Base-by-base conservation (phyloP, 2,888 invertebrate genomes). In the Panopea generosa region DNA sequence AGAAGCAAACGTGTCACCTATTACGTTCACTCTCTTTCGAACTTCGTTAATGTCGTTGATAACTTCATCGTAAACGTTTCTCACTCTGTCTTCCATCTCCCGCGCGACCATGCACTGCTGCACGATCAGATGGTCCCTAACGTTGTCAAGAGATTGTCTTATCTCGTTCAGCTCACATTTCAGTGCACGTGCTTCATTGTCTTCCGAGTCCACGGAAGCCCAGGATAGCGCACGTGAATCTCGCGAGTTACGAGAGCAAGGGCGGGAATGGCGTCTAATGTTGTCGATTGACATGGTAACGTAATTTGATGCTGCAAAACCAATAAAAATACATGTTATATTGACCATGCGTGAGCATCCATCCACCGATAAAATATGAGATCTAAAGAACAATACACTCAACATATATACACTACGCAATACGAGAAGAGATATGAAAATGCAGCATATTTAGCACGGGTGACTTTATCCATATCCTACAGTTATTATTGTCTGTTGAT, bases 11-110 rank as follows among this genome's bases (percentile, higher is more conserved):
- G 45, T 52, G 43, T 73, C 70, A 24, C 80, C 70, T 22, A 77
- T 47, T 9, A 56, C 43, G 52, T 76, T 80, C 7, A 80, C 62
- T 43, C 57, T 60, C 29, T 62, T 47, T n/a, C 77, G 70, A 26
- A 80, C 69, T 55, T 61, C 62, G 40, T 73, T 70, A 2, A 80
- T 62, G 29, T 80, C 76, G 45, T 67, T 62, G 4, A 80, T 61
- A 38, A 80, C 73, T 50, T 56, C 70, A 63, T 80, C 73, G 47
- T 80, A 80, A n/a, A 73, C 73, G 20, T 66, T 61, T 18, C 73
- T 55, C 6, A 77, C 70, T 29, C 70, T 66, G 14, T 66, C 63
- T 50, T 80, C 76, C 27, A 80, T 67, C 4, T 80, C 80, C 50
- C 73, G 73, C 20, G 80, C 56, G 22, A 77, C 50, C 27, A 62